Conservation (phyloP, 2,113 vertebrate genomes). For the Seriola rivoliana region DNA sequence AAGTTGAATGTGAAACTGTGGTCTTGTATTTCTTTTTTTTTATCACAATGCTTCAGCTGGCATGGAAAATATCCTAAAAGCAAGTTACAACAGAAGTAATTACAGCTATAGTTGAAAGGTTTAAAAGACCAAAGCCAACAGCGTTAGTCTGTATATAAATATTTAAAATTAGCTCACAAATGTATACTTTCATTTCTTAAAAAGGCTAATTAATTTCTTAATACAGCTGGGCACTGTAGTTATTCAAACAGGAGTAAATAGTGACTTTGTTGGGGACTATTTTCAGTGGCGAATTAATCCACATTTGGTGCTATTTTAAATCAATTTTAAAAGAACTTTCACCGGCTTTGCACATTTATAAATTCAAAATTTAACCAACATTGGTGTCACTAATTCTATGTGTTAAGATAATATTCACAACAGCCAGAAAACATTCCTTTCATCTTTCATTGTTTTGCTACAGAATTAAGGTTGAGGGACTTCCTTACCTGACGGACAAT, state of each 20-base stretch:
- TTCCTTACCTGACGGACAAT: conserved; percentile 72
- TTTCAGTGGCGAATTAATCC: background rate
- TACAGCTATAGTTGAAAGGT: background rate
- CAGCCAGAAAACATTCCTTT: background rate
- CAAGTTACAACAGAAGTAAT: background rate
- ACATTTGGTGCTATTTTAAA: too few relatives aligned
- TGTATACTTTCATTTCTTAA: too few relatives aligned
- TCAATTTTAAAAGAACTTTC: too few relatives aligned
- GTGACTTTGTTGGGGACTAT: background rate
- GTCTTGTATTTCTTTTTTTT: background rate
- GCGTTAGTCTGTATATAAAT: too few relatives aligned
- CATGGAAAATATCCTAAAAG: background rate
- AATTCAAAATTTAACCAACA: background rate
- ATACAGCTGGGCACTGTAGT: background rate
- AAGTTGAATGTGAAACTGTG: conserved; percentile 38
- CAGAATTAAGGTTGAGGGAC: background rate
- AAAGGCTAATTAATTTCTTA: background rate
- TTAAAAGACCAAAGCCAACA: background rate
- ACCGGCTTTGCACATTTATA: background rate
- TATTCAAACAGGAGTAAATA: background rate
- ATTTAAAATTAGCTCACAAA: too few relatives aligned
- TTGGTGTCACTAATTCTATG: background rate
- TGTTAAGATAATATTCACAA: background rate
- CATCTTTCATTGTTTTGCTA: too few relatives aligned
- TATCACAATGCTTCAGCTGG: background rate